Evolutionary conservation across 1,140 invertebrate genomes (phyloP).

Genomic region (Drosophila nikananu): DNA sequence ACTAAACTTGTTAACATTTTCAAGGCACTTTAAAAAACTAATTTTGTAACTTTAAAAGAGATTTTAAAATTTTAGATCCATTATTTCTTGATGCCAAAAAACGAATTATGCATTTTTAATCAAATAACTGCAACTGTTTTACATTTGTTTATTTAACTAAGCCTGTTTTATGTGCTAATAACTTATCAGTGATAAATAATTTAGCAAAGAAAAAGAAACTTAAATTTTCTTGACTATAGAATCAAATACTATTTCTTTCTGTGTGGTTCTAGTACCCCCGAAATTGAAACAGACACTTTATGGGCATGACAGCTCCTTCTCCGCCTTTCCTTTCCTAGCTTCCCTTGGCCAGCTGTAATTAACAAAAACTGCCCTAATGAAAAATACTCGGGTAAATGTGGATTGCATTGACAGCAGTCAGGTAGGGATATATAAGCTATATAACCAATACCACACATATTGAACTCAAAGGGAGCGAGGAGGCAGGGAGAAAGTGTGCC

Average conservation of each 20-base stretch:
- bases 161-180: background rate
- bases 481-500: conserved; percentile 20
- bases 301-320: conserved; percentile 17
- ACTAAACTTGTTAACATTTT: background rate
- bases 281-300: conserved; percentile 66
- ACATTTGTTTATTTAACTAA: background rate
- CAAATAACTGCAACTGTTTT: too few relatives aligned
- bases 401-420: conserved; percentile 39
- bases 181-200: background rate
- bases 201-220: too few relatives aligned
- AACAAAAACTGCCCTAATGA: conserved; percentile 69
- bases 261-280: background rate
- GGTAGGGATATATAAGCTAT: conserved; percentile 4
- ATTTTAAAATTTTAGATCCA: background rate
- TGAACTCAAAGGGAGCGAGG: too few relatives aligned
- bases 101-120: too few relatives aligned
- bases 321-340: background rate
- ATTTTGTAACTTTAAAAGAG: too few relatives aligned
- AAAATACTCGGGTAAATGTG: conserved; percentile 51
- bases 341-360: conserved; percentile 47
- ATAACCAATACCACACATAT: conserved; percentile 6
- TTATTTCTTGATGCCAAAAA: background rate
- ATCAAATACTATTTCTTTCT: background rate
- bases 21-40: background rate
- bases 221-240: too few relatives aligned